These are phyloP conservation scores for Mobula hypostoma DNA, from an alignment of 2,113 vertebrate genomes.

Conservation along the genomic window DNA sequence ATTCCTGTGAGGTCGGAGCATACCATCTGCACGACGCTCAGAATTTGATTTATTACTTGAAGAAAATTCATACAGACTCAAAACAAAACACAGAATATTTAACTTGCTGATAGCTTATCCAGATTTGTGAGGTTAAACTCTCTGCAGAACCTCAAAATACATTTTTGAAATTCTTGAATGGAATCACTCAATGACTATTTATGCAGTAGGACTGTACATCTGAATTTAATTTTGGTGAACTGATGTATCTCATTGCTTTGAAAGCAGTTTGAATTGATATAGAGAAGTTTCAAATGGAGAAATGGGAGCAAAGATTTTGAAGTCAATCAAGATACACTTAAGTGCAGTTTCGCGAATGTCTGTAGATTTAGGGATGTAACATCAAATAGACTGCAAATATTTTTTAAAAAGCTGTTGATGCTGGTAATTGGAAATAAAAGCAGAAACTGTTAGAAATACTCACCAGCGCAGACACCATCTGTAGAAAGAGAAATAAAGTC, in stretches of 20 bases:
- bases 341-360: background rate
- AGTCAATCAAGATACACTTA: background rate
- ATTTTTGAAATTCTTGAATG: background rate
- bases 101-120: background rate
- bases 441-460: too few species aligned
- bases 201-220: background rate
- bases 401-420: too few species aligned
- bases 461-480: too few species aligned
- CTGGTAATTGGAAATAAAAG: too few species aligned
- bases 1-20: background rate
- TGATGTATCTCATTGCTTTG: background rate
- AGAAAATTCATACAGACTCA: background rate
- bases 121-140: background rate
- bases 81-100: background rate
- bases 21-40: background rate
- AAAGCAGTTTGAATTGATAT: background rate
- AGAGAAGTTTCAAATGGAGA: background rate
- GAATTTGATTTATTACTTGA: background rate
- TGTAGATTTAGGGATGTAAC: background rate
- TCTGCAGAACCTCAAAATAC: background rate
- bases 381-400: background rate
- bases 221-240: background rate
- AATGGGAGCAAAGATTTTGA: background rate
- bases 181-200: background rate
- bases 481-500: too few species aligned